Evolutionary conservation across 1,140 invertebrate species (phyloP).

Genomic region (Archivesica marissinica): DNA sequence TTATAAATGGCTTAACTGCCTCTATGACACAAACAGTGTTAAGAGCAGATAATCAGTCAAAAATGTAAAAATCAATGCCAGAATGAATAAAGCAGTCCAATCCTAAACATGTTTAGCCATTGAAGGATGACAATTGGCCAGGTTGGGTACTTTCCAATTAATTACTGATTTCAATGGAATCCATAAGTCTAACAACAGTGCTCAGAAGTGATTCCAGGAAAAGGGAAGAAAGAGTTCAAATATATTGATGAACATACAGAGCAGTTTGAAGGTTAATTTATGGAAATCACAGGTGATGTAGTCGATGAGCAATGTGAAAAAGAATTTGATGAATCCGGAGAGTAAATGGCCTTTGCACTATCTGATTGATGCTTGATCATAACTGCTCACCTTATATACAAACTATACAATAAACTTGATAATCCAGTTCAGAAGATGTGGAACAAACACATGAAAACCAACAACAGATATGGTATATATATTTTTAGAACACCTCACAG

Average conservation of each 20-base stretch:
- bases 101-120: background rate
- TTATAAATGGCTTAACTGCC: too few species aligned
- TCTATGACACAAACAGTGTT: background rate
- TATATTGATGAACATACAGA: background rate
- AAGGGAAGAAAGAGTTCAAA: conserved; percentile 12
- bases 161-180: background rate
- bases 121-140: background rate
- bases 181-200: background rate
- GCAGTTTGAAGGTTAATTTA: conserved; percentile 11
- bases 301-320: too few species aligned
- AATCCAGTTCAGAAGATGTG: too few species aligned
- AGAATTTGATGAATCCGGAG: too few species aligned
- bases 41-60: background rate
- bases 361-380: too few species aligned
- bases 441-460: too few species aligned
- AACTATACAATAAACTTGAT: too few species aligned
- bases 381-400: too few species aligned
- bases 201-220: background rate
- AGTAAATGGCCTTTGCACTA: too few species aligned
- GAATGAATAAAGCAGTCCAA: background rate
- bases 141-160: background rate
- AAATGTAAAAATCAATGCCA: background rate
- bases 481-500: too few species aligned
- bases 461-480: too few species aligned
- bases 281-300: too few species aligned